Evolutionary conservation across 2,113 vertebrate species (phyloP).

Genomic region (Phrynosoma platyrhinos): DNA sequence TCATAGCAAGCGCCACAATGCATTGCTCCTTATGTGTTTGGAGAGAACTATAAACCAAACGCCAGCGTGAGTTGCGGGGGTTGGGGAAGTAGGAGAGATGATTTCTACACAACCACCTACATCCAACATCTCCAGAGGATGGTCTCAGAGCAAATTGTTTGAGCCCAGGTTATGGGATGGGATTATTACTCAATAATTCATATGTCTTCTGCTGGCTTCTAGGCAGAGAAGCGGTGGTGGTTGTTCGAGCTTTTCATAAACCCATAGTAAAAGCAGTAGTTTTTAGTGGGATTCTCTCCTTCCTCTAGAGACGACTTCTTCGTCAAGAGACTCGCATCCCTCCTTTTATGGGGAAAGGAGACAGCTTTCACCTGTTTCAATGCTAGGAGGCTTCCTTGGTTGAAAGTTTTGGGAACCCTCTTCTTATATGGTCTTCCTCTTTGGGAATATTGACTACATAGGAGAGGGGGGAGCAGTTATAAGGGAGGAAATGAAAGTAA

Average conservation of each 20-base stretch:
- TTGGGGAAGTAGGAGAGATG: not conserved
- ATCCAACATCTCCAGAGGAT: fast-evolving
- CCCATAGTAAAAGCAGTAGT: not conserved
- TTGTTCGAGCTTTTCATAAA: fast-evolving
- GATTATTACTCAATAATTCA: fast-evolving
- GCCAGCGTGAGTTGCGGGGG: not conserved
- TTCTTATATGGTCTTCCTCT: not conserved
- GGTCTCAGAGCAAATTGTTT: slow-evolving; percentile 1
- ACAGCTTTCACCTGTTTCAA: not conserved
- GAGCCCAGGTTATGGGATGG: not conserved
- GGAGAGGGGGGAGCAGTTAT: not conserved
- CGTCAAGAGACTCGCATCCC: not conserved
- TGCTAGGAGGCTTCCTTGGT: fast-evolving
- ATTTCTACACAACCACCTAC: not conserved
- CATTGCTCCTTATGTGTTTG: not conserved
- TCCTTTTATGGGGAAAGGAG: not conserved
- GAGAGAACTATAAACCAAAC: not conserved
- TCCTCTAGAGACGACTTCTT: not conserved
- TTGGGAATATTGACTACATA: slow-evolving; percentile 1
- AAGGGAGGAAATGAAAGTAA: not conserved
- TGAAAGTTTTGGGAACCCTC: not conserved
- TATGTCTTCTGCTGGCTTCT: not conserved
- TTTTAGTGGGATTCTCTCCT: not conserved
- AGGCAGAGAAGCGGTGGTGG: fast-evolving
- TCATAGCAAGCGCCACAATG: not conserved